Base-by-base conservation (phyloP, 1,140 invertebrate species). In the Apis mellifera region DNA sequence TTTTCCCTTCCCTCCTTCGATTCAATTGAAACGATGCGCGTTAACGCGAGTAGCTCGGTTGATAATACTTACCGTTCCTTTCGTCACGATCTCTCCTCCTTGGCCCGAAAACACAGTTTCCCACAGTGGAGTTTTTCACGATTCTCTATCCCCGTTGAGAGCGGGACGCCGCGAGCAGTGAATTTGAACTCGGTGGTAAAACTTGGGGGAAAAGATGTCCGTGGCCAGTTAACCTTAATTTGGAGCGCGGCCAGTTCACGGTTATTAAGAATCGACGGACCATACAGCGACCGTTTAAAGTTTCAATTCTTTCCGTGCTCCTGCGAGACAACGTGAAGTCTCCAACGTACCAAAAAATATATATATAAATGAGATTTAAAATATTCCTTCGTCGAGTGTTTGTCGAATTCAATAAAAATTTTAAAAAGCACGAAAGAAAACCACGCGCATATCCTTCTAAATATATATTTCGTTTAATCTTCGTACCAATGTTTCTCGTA, bases 171-270 rank as follows among this genome's bases (percentile, higher is more conserved):
- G 32, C 19, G 42, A 48, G 5, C 66, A 52, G 42, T 82, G 82
- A 77, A 82, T 83, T 86, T 83, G 68, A 55, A n/a, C 13, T 3
- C 5, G 32, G 32, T 50, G 65, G 50, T 52, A 74, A 84, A 87
- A 62, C 78, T 81, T 86, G 75, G 64, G 75, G 64, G 68, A 64
- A 57, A 82, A 80, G 84, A 87, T 78, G 74, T 76, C 62, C 78
- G 78, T 78, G 78, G 75, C 81, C 85, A 87, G 86, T 89, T 90
- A 85, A 48, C 82, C 75, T 90, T 90, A 86, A 89, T 90, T 90
- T 91, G 90, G 89, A 90, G 60, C 78, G 59, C n/a, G n/a, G 90
- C 89, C 90, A 91, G 83, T 84, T 82, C 83, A 54, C 75, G 74
- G 79, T 89, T 89, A 88, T 89, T 87, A 85, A 87, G 74, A 86